Conservation (phyloP, 2,113 vertebrate species). For the Chloroceryle aenea region DNA sequence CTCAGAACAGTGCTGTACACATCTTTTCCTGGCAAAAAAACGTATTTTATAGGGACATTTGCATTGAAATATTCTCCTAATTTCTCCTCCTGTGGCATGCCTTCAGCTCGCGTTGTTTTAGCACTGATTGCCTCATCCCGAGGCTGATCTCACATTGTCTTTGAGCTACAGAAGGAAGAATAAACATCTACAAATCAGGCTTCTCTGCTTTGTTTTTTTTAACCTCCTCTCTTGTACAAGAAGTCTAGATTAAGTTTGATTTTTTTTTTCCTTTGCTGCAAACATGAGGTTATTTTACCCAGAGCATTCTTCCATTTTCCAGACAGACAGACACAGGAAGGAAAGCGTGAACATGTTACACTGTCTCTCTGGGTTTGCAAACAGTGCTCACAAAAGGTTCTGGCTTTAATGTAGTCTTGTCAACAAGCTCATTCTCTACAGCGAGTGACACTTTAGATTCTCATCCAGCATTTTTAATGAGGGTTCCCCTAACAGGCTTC, state of each 20-base stretch:
- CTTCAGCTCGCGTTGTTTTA: neutral
- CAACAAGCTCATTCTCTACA: slow-evolving; percentile 16
- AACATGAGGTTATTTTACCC: neutral
- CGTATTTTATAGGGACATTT: neutral
- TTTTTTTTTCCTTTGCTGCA: neutral
- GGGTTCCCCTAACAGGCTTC: neutral
- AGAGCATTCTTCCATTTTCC: neutral
- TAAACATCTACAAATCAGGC: neutral
- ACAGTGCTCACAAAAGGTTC: neutral
- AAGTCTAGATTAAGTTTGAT: neutral
- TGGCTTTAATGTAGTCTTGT: neutral
- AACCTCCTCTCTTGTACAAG: neutral
- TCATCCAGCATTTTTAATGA: slow-evolving; percentile 17
- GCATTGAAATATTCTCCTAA: neutral
- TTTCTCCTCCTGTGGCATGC: neutral
- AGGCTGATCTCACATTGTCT: neutral
- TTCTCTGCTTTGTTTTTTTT: neutral
- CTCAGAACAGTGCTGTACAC: fast-evolving
- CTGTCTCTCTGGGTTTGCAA: neutral
- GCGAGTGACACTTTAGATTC: neutral
- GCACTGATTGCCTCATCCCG: neutral
- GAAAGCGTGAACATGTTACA: neutral
- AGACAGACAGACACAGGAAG: neutral
- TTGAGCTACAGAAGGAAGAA: neutral
- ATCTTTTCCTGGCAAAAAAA: neutral